Percentiles rank a stretch among this genome's conserved stretches.
Evolutionary conservation across 1,140 invertebrate genomes (phyloP).

Genomic region (Platyura marginata): DNA sequence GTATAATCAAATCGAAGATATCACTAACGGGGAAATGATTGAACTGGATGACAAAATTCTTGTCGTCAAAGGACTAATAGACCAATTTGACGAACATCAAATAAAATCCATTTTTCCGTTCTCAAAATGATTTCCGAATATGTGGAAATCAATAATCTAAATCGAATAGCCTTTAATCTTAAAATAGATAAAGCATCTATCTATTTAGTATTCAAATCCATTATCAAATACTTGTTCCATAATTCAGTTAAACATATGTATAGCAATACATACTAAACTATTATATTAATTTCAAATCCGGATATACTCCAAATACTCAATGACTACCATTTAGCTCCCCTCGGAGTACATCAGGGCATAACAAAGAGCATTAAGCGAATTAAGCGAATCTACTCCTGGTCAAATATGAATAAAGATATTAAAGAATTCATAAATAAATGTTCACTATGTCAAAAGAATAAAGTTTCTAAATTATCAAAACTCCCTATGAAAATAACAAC

Average conservation of each 20-base stretch:
- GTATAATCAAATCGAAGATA: too few species aligned
- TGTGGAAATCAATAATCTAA: too few species aligned
- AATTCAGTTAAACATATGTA: not conserved
- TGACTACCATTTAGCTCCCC: not conserved
- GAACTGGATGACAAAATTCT: too few species aligned
- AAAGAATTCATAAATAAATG: slow-evolving; percentile 8
- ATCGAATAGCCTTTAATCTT: too few species aligned
- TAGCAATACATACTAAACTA: not conserved
- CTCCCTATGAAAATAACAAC: slow-evolving; percentile 11
- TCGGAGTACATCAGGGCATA: not conserved
- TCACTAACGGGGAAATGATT: too few species aligned
- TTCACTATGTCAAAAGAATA: slow-evolving; percentile 8
- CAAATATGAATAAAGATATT: slow-evolving; percentile 3
- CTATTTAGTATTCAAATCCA: not conserved
- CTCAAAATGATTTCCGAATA: too few species aligned
- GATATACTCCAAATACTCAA: not conserved
- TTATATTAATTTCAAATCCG: not conserved
- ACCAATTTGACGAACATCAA: too few species aligned
- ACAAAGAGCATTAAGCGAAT: too few species aligned
- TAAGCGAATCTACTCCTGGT: not conserved
- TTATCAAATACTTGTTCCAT: not conserved
- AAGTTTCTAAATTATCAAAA: slow-evolving; percentile 7
- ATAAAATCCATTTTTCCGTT: too few species aligned
- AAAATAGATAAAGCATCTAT: not conserved
- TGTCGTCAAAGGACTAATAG: too few species aligned